Conservation (phyloP, 2,797 vertebrate species). For the Hemitrygon akajei region DNA sequence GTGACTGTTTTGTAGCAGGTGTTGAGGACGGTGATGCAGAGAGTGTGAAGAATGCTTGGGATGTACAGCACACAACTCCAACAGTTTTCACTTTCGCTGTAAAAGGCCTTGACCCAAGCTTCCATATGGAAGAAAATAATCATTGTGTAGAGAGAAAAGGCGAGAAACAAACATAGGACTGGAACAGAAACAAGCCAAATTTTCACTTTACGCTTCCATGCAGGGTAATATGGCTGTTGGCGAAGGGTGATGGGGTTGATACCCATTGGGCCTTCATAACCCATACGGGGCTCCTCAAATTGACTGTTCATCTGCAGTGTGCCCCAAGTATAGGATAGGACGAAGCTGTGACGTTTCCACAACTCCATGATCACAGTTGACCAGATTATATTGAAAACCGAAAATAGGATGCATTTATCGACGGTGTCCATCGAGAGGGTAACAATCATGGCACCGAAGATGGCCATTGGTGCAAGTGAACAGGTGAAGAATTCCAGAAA, state of each 20-base stretch:
- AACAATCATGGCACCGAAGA: constrained; percentile 55
- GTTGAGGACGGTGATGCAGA: constrained; percentile 63
- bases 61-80: constrained; percentile 55
- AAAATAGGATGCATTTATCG: constrained; percentile 62
- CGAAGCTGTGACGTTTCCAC: constrained; percentile 65
- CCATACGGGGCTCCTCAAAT: constrained; percentile 63
- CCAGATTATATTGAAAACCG: constrained; percentile 71
- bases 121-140: constrained; percentile 64
- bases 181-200: constrained; percentile 64
- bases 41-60: constrained; percentile 63
- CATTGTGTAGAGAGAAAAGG: constrained; percentile 63
- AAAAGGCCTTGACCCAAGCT: constrained; percentile 49
- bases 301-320: constrained; percentile 56
- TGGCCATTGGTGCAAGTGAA: constrained; percentile 61
- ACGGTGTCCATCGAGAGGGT: constrained; percentile 40
- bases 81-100: constrained; percentile 52
- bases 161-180: constrained; percentile 60
- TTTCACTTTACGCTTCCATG: constrained; percentile 58
- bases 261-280: constrained; percentile 59
- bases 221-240: constrained; percentile 62
- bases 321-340: constrained; percentile 65
- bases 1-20: constrained; percentile 59
- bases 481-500: constrained; percentile 72
- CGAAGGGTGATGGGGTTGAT: constrained; percentile 63
- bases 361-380: constrained; percentile 68